Evolutionary conservation across 2,797 vertebrate genomes (phyloP).

Genomic region (Cetoscarus ocellatus): DNA sequence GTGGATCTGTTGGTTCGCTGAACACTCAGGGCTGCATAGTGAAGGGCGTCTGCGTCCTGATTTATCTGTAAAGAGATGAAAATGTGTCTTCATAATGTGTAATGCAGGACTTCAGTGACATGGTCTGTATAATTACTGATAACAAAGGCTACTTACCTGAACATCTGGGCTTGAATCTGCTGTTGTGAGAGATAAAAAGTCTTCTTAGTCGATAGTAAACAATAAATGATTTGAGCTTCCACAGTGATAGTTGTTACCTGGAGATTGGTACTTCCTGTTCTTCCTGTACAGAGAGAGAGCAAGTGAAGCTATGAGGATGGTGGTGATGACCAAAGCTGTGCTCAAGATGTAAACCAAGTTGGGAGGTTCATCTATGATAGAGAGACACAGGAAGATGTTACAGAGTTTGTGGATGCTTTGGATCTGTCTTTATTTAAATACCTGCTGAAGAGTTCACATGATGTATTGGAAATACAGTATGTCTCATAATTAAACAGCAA

Average conservation of each 20-base stretch:
- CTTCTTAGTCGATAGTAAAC: neutral
- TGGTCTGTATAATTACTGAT: neutral
- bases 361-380: neutral
- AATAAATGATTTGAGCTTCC: neutral
- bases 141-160: neutral
- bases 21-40: too few relatives aligned
- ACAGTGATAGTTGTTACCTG: constrained; percentile 13
- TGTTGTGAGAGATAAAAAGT: neutral
- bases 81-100: neutral
- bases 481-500: too few relatives aligned
- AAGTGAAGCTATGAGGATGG: constrained; percentile 11
- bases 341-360: constrained; percentile 12
- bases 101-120: neutral
- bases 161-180: neutral
- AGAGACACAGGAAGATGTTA: neutral
- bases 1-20: too few relatives aligned
- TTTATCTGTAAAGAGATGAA: neutral
- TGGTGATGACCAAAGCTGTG: constrained; percentile 21
- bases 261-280: neutral
- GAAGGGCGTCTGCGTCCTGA: neutral
- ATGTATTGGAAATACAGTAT: too few relatives aligned
- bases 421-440: too few relatives aligned
- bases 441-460: too few relatives aligned
- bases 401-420: too few relatives aligned
- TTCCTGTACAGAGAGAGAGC: constrained; percentile 13